Base-by-base conservation (phyloP, 2,113 vertebrate genomes). In the Engystomops pustulosus region DNA sequence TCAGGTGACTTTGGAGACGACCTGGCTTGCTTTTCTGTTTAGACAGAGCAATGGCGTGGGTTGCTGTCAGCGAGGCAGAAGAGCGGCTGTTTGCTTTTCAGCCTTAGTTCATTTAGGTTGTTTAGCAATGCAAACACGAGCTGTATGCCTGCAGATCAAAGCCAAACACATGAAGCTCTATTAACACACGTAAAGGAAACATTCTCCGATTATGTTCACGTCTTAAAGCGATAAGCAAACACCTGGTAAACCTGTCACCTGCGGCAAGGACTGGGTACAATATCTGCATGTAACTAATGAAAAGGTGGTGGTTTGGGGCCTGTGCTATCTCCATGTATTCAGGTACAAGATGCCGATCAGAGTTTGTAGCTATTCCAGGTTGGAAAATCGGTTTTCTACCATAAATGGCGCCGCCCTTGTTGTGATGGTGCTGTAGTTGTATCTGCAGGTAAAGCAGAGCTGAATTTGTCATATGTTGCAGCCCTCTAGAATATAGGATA, bases 121-220 rank as follows among this genome's bases (percentile, higher is more conserved):
- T 60, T 74, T 76, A 36, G 71, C 23, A 84, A 55, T 27, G 71
- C 62, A 84, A 84, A 78, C 45, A 78, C 14, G 30, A 53, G 75
- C 60, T 84, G 83, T 79, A 47, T 78, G 49, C 34, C 49, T 38
- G 36, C 49, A 25, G 65, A 85, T 70, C 47, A 79, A 8, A n/a
- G 38, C 6, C 60, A 79, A 85, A 76, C 81, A 74, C 45, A 65
- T 23, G 34, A 20, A 65, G 18, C 45, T n/a, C 41, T 36, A 55
- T 74, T 45, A 36, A 25, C 27, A 25, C 8, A 58, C 34, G 44
- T 49, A 82, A 45, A 72, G 51, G 80, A 60, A 60, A 82, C 80
- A 60, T 45, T 72, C 14, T 45, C 20, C 4, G 49, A 58, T 72
- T 72, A 51, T 53, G 47, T 25, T 18, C n/a, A 17, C 53, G 14